Evolutionary conservation across 2,113 vertebrate genomes (phyloP).

Genomic region (Psophia crepitans): DNA sequence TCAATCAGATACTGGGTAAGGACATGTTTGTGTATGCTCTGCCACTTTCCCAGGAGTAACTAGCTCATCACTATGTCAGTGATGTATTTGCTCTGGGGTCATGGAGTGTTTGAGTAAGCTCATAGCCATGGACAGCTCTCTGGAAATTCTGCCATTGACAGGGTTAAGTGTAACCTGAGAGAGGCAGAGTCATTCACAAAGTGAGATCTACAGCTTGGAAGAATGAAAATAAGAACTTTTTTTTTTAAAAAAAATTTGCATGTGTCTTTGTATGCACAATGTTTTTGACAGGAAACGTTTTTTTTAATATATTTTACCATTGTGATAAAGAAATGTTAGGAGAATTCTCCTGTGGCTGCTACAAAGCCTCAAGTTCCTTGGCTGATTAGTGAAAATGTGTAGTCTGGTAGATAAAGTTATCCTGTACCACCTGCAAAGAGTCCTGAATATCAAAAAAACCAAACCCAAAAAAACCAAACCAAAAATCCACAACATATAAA

Average conservation of each 20-base stretch:
- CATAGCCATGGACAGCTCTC: not conserved
- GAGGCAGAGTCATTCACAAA: not conserved
- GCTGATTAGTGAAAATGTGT: not conserved
- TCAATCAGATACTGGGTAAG: not conserved
- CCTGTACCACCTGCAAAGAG: not conserved
- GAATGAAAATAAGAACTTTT: not conserved
- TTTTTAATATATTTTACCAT: not conserved
- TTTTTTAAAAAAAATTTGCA: not conserved
- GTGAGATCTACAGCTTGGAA: not conserved
- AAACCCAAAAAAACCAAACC: not conserved
- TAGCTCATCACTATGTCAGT: not conserved
- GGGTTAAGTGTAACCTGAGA: not conserved
- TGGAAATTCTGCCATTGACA: not conserved
- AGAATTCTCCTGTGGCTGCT: not conserved
- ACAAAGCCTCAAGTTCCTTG: not conserved
- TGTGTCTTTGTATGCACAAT: not conserved
- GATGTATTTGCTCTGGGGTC: not conserved
- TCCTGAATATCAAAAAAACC: not conserved
- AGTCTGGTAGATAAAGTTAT: not conserved
- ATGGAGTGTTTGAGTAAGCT: not conserved
- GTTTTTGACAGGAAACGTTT: not conserved
- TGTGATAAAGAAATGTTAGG: not conserved
- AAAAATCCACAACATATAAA: rapidly evolving
- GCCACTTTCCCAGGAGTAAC: not conserved
- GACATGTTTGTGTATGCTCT: not conserved